Evolutionary conservation across 2,113 vertebrate species (phyloP).

Genomic region (Cebus imitator): DNA sequence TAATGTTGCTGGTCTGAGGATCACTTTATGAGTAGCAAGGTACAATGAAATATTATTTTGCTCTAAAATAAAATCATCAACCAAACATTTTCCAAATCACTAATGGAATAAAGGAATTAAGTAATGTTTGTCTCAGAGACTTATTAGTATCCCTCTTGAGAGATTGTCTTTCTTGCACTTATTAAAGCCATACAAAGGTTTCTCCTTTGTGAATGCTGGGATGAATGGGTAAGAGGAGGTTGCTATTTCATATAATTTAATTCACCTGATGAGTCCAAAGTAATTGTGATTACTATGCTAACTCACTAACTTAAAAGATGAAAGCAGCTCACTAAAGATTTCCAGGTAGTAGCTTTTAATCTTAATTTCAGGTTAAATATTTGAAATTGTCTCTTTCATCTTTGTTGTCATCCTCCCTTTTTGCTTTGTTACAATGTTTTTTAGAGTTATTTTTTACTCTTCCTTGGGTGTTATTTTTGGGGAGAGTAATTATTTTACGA

Average conservation of each 20-base stretch:
- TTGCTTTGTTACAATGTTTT: neutral
- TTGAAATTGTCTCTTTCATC: neutral
- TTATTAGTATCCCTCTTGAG: neutral
- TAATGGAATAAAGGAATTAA: neutral
- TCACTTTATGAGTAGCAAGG: neutral
- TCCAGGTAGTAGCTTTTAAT: neutral
- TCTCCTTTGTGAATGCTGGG: neutral
- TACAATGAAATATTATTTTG: neutral
- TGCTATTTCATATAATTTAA: neutral
- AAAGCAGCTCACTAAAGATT: neutral
- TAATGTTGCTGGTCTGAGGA: neutral
- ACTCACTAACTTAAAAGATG: neutral
- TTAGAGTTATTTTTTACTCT: neutral
- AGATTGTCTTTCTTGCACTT: neutral
- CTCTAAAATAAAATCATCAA: slow-evolving; percentile 21
- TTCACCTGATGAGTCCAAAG: neutral
- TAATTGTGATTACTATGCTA: neutral
- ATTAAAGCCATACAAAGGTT: neutral
- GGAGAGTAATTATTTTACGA: neutral
- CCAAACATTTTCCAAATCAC: neutral
- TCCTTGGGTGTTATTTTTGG: neutral
- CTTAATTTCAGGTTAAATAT: slow-evolving; percentile 13
- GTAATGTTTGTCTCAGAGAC: neutral
- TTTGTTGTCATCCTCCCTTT: neutral
- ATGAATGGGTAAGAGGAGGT: neutral